Conservation (phyloP, 2,797 vertebrate genomes). For the Hydrophis major region DNA sequence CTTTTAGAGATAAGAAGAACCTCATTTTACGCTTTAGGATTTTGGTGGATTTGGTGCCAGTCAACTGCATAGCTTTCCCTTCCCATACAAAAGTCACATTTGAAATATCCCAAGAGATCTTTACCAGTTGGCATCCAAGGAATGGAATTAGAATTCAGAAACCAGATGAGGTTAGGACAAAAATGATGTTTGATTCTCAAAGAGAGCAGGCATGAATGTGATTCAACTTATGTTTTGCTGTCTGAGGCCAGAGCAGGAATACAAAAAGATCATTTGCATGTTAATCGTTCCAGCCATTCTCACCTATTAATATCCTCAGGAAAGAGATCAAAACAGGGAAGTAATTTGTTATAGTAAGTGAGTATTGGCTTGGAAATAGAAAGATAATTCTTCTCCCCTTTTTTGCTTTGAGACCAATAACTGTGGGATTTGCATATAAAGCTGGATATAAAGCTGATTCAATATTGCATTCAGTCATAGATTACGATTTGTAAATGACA, state of each 20-base stretch:
- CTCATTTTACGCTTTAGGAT: not conserved
- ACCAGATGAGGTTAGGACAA: too few relatives aligned
- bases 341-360: not conserved
- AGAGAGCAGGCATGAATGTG: not conserved
- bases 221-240: not conserved
- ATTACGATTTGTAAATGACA: not conserved
- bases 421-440: not conserved
- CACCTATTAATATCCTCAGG: not conserved
- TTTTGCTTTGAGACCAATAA: not conserved
- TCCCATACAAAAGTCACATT: not conserved
- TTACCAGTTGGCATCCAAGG: too few relatives aligned
- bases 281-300: not conserved
- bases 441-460: not conserved
- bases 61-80: not conserved
- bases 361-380: not conserved
- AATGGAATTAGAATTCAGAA: too few relatives aligned
- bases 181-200: not conserved
- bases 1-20: not conserved
- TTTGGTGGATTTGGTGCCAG: not conserved
- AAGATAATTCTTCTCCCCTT: not conserved
- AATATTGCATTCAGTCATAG: not conserved
- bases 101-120: not conserved
- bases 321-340: not conserved
- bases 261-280: not conserved
- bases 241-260: not conserved